Evolutionary conservation across 2,113 vertebrate genomes (phyloP).

Genomic region (Thamnophis sirtalis): DNA sequence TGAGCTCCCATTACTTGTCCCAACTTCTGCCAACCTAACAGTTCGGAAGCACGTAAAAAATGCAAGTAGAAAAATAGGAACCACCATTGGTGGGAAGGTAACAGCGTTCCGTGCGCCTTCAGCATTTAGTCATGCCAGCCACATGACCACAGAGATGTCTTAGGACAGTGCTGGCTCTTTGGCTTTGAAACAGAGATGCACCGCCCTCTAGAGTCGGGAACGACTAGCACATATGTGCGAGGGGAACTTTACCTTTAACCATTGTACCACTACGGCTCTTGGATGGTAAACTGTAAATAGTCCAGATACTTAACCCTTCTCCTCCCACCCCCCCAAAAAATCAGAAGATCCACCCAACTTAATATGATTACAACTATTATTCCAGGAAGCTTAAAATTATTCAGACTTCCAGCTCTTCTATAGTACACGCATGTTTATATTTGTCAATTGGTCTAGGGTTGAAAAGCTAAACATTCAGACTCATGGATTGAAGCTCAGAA

Average conservation of each 20-base stretch:
- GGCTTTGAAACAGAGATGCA: too few species aligned
- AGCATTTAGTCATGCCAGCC: too few species aligned
- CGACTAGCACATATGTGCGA: too few species aligned
- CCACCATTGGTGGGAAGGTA: too few species aligned
- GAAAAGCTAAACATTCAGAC: background rate
- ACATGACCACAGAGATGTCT: too few species aligned
- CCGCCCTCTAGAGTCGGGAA: too few species aligned
- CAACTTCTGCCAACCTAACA: too few species aligned
- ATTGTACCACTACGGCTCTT: background rate
- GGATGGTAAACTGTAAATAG: background rate
- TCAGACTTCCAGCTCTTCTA: background rate
- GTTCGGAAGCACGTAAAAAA: too few species aligned
- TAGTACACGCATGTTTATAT: background rate
- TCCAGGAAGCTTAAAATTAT: background rate
- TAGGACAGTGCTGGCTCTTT: too few species aligned
- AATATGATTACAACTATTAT: background rate
- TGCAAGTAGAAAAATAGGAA: too few species aligned
- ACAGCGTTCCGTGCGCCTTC: too few species aligned
- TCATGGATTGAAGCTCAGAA: background rate
- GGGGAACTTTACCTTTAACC: background rate
- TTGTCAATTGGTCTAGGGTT: background rate
- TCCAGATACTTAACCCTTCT: background rate
- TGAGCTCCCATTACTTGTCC: too few species aligned
- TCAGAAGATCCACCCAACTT: background rate
- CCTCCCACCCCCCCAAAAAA: background rate